These are phyloP conservation scores for Oreochromis niloticus DNA, from an alignment of 2,113 vertebrate species.

Conservation along the genomic window DNA sequence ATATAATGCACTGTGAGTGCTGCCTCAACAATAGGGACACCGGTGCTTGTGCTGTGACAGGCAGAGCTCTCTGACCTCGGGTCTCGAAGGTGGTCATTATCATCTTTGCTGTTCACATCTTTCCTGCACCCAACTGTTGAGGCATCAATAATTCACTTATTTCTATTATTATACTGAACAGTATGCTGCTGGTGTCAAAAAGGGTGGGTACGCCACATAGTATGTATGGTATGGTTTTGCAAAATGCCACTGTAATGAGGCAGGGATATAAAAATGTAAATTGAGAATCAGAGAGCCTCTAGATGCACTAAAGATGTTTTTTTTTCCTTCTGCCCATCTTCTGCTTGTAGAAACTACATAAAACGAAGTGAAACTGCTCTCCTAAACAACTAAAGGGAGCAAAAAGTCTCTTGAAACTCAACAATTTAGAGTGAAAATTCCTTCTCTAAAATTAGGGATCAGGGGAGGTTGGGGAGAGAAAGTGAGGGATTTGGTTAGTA, in stretches of 20 bases:
- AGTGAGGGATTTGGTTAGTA: conserved; percentile 47
- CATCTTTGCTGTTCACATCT: conserved; percentile 12
- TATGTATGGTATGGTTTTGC: not conserved
- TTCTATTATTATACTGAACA: conserved; percentile 15
- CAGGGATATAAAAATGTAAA: not conserved
- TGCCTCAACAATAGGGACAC: conserved; percentile 3
- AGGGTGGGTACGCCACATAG: not conserved
- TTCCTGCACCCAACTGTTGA: conserved; percentile 13
- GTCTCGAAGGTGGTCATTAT: not conserved
- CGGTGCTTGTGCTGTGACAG: not conserved
- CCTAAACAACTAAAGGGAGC: conserved; percentile 6
- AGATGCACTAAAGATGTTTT: not conserved
- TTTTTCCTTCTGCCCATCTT: not conserved
- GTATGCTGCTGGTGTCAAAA: not conserved
- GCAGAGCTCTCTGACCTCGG: conserved; percentile 1
- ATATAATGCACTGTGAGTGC: conserved; percentile 15
- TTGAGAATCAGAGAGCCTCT: not conserved
- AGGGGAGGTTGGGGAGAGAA: conserved; percentile 7
- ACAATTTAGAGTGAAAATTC: conserved; percentile 35
- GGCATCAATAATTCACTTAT: conserved; percentile 38
- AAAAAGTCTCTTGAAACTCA: conserved; percentile 34
- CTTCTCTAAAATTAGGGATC: conserved; percentile 42
- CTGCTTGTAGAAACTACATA: not conserved
- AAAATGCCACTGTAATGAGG: not conserved
- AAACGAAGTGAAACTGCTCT: not conserved